Evolutionary conservation across 2,797 vertebrate genomes (phyloP), one percentile per base, ranked within the genome.

Genomic region (Lepilemur ruficaudatus): DNA sequence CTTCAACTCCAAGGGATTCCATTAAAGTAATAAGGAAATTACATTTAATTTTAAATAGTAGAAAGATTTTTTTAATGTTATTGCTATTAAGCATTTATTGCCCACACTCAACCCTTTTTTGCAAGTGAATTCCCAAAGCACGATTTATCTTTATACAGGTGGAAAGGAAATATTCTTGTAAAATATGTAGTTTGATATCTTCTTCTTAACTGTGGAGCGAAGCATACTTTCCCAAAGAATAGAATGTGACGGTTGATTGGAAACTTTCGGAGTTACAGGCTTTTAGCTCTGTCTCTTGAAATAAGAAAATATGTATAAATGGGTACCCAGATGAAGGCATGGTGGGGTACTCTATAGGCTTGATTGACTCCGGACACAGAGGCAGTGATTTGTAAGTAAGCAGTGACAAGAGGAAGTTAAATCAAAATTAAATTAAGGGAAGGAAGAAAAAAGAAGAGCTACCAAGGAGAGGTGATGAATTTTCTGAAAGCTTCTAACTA

Each of bases 351-450:
- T 90, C 88, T 84, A 69, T 72, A 83, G 55, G 67, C 83, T 84
- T 98, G 95, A 98, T 97, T 97, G 98, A 72, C 97, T 98, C 97
- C 97, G 97, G 97, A 97, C 87, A 76, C 18, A 46, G 79, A 93
- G 89, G 57, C 95, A 7, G 2, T 55, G 83, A 97, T 93, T 97
- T 97, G 96, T 97, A 96, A 96, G 96, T 97, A 95, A 93, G 95
- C 96, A 96, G 91, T 96, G 97, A 97, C 96, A 97, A 97, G 96
- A 96, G 96, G 96, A 97, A 97, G 96, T 97, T 82, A 95, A 95
- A 96, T 96, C 80, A 95, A 97, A 97, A 97, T 97, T 96, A 97
- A 97, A 97, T 97, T 96, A 97, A 95, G 89, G 67, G 67, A 95
- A 94, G 50, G 93, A 97, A 95, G 86, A 50, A 20, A 75, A 86